phyloP scores from a whole-genome alignment of 2,888 invertebrate species.

The Sisyra terminalis region DNA sequence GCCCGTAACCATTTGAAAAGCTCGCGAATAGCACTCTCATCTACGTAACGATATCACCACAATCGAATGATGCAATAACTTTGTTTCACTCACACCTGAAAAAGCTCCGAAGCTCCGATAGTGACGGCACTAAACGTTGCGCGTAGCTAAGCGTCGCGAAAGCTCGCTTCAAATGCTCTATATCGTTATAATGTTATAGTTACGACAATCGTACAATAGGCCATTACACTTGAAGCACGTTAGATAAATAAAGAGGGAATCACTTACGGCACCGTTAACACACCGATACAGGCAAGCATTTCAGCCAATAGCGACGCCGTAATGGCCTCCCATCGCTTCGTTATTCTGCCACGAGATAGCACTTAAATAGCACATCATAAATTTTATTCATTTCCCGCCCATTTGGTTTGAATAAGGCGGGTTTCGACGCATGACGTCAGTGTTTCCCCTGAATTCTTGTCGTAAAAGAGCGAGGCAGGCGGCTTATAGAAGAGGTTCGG shows the following conservation, averaged over 20 bases:
- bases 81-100: conserved; percentile 13
- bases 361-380: conserved; percentile 33
- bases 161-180: background rate
- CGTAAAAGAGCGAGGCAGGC: background rate
- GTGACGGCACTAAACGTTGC: too few species aligned
- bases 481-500: too few species aligned
- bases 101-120: too few species aligned
- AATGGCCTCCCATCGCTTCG: conserved; percentile 38
- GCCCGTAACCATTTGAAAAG: background rate
- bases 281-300: conserved; percentile 8
- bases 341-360: conserved; percentile 37
- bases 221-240: conserved; percentile 8
- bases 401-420: conserved; percentile 35
- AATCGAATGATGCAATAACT: background rate
- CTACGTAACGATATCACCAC: background rate
- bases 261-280: conserved; percentile 7
- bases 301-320: conserved; percentile 38
- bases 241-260: conserved; percentile 7
- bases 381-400: conserved; percentile 39
- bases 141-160: background rate
- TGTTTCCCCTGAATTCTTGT: conserved; percentile 12
- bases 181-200: background rate
- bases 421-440: conserved; percentile 29
- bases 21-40: background rate
- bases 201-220: conserved; percentile 1